These are phyloP conservation scores for Lepilemur septentrionalis DNA, from an alignment of 2,797 vertebrate genomes.

Conservation along the genomic window DNA sequence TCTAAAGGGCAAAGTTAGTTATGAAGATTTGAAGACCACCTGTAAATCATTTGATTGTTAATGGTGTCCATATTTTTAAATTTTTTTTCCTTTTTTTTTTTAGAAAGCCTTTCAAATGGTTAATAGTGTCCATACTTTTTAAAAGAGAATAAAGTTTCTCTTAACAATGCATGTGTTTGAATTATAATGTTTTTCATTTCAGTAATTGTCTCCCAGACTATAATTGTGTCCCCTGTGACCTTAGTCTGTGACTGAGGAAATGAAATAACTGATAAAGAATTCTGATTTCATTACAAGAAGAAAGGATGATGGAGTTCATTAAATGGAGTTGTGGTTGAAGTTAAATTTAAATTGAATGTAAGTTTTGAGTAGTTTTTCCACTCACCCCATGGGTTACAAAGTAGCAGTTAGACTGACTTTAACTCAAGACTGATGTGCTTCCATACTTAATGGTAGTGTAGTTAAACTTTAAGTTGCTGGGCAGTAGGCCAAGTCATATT, in stretches of 20 bases:
- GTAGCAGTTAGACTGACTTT: background rate
- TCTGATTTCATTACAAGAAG: slow-evolving; percentile 18
- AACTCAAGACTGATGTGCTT: background rate
- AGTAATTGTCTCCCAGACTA: background rate
- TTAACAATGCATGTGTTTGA: background rate
- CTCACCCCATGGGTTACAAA: background rate
- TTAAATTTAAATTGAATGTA: slow-evolving; percentile 11
- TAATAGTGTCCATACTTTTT: background rate
- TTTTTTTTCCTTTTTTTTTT: background rate
- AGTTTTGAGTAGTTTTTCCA: background rate
- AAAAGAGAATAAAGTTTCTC: background rate
- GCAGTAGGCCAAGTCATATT: background rate
- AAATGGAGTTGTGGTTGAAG: background rate
- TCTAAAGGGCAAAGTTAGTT: background rate
- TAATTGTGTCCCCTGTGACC: background rate
- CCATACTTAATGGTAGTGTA: background rate
- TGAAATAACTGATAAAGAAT: background rate
- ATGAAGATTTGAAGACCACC: background rate
- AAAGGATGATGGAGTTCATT: background rate
- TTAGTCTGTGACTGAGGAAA: background rate
- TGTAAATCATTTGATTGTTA: background rate
- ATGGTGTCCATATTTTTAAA: background rate
- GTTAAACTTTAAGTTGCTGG: background rate
- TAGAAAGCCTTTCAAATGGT: background rate
- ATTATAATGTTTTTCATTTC: background rate